phyloP scores from a whole-genome alignment of 2,113 vertebrate genomes.

The Engraulis encrasicolus region DNA sequence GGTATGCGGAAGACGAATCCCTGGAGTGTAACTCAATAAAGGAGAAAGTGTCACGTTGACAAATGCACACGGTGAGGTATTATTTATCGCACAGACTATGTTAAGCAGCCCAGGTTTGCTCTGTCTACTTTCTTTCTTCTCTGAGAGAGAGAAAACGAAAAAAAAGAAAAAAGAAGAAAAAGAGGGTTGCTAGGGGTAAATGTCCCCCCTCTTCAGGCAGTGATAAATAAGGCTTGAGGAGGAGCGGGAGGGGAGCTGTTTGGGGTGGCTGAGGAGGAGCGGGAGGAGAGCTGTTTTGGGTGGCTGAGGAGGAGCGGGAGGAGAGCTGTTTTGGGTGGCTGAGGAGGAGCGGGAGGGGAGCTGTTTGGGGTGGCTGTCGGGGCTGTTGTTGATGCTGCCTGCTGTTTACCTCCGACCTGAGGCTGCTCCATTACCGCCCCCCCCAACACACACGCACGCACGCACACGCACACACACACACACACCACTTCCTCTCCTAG shows the following conservation, averaged over 20 bases:
- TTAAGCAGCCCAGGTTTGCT: conserved; percentile 68
- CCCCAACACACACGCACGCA: conserved; percentile 16
- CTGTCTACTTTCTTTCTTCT: conserved; percentile 50
- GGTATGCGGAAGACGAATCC: conserved; percentile 58
- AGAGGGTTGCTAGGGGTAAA: conserved; percentile 45
- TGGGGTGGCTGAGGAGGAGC: too few species aligned
- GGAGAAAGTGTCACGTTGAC: conserved; percentile 76
- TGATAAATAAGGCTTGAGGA: conserved; percentile 56
- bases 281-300: too few species aligned
- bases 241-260: conserved; percentile 41
- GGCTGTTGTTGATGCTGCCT: conserved; percentile 57
- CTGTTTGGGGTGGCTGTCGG: conserved; percentile 26
- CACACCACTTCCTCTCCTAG: too few species aligned
- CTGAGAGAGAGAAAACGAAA: conserved; percentile 38
- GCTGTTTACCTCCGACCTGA: conserved; percentile 53
- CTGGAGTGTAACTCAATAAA: conserved; percentile 80
- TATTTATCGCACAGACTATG: conserved; percentile 74
- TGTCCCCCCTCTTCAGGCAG: conserved; percentile 50
- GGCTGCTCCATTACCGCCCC: conserved; percentile 42
- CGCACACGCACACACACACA: too few species aligned
- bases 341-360: too few species aligned
- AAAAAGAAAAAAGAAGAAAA: too few species aligned
- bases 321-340: too few species aligned
- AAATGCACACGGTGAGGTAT: conserved; percentile 74
- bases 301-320: too few species aligned